Percentiles rank a stretch among this genome's conserved stretches.
Evolutionary conservation across 2,113 vertebrate genomes (phyloP).

Genomic region (Synodontis membranacea): DNA sequence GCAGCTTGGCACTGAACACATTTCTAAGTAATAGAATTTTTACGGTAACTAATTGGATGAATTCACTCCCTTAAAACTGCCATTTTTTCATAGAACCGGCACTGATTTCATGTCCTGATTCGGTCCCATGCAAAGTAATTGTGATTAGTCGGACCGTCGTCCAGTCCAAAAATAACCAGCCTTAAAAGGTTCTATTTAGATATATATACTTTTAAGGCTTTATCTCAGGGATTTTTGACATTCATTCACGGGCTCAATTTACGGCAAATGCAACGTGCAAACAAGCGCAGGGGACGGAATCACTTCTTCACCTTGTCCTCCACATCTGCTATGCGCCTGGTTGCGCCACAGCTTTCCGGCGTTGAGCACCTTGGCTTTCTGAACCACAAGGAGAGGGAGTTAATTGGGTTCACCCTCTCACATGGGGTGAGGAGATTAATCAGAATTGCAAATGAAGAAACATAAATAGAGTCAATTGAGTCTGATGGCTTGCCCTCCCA

Average conservation of each 20-base stretch:
- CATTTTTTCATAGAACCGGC: not conserved
- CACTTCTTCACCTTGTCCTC: not conserved
- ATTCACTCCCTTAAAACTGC: not conserved
- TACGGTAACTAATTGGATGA: not conserved
- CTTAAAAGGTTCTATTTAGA: too few relatives aligned
- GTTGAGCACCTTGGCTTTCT: constrained; percentile 1
- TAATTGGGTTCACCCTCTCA: constrained; percentile 53
- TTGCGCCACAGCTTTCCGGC: not conserved
- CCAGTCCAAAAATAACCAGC: not conserved
- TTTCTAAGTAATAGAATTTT: not conserved
- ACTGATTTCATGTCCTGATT: not conserved
- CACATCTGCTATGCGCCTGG: not conserved
- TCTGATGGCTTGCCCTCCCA: constrained; percentile 12
- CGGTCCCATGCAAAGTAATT: not conserved
- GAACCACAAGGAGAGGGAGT: constrained; percentile 26
- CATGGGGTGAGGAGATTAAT: constrained; percentile 37
- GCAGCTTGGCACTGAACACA: not conserved
- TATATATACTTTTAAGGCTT: too few relatives aligned
- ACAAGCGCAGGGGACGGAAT: not conserved
- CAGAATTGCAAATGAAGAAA: constrained; percentile 42
- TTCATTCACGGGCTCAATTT: not conserved
- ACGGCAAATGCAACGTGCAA: not conserved
- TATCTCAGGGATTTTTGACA: not conserved
- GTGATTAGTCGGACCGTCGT: not conserved
- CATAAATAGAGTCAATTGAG: constrained; percentile 26